Evolutionary conservation across 2,113 vertebrate genomes (phyloP).

Genomic region (Cariama cristata): DNA sequence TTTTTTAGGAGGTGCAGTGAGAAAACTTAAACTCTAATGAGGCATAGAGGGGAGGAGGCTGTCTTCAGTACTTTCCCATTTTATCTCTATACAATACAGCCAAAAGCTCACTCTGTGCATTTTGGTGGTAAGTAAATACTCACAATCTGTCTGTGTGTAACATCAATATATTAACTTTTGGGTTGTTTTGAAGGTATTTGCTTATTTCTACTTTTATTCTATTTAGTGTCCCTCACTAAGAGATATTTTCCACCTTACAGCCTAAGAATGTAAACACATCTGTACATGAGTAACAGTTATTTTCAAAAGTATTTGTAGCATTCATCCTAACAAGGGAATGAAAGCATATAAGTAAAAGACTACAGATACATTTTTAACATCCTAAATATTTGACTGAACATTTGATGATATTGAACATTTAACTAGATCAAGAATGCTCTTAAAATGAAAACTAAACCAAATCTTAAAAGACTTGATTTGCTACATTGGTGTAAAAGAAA

Average conservation of each 20-base stretch:
- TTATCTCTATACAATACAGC: not conserved
- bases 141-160: not conserved
- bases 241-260: not conserved
- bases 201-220: not conserved
- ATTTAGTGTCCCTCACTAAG: not conserved
- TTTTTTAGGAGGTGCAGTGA: not conserved
- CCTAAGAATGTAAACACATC: not conserved
- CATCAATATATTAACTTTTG: not conserved
- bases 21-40: not conserved
- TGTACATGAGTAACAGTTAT: not conserved
- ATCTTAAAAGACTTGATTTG: not conserved
- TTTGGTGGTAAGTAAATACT: not conserved
- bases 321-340: not conserved
- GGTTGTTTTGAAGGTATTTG: not conserved
- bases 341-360: not conserved
- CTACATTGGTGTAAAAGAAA: not conserved
- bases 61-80: not conserved
- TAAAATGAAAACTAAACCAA: not conserved
- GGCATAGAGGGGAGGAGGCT: not conserved
- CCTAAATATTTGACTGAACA: not conserved
- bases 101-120: not conserved
- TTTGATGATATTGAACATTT: not conserved
- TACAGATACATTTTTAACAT: not conserved
- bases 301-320: not conserved
- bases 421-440: not conserved